Evolutionary conservation across 2,888 invertebrate species (phyloP), one percentile per base, ranked within the genome.

Genomic region (Boloria selene): DNA sequence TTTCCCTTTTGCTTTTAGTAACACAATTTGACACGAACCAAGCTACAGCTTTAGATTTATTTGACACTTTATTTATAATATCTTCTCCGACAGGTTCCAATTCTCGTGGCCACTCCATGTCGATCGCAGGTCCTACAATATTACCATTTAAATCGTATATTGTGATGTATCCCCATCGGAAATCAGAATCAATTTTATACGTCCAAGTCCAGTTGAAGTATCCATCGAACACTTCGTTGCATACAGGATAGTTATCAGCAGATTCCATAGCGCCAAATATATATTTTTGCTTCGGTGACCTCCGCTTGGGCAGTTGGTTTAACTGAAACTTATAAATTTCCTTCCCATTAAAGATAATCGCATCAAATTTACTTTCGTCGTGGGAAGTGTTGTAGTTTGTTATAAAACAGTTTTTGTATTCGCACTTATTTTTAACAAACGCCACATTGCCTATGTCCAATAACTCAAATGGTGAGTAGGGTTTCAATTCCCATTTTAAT

Each of bases 201-300:
- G 78, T 79, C 78, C 77, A 78, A 4, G 79, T 79, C 79, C 77
- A 80, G 53, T 79, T 80, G 50, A 78, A 80, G 50, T 61, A 74
- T 13, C 64, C 64, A 44, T 90, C 75, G 2, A 81, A 82, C 14
- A 55, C 65, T 5, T 72, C 54, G 10, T 75, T 69, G 45, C 83
- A 83, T 0, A 78, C 61, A 0, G 84, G 81, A 69, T 84, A 86
- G 60, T 81, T 73, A 7, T 77, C 75, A 2, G 86, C 67, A 3
- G 88, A 85, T 69, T 6, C 88, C 66, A 83, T 83, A 14, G 76
- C 79, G 6, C 78, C 82, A 61, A 83, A 87, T 2, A 82, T 81
- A 66, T 80, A 88, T 53, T 87, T 88, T 67, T 88, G 88, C 17
- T 76, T 75, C 0, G 72, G 64, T 0, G 77, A 77, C 55, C 86